These are phyloP conservation scores for Scomberomorus guttatus DNA, from an alignment of 2,797 vertebrate genomes.

Conservation along the genomic window DNA sequence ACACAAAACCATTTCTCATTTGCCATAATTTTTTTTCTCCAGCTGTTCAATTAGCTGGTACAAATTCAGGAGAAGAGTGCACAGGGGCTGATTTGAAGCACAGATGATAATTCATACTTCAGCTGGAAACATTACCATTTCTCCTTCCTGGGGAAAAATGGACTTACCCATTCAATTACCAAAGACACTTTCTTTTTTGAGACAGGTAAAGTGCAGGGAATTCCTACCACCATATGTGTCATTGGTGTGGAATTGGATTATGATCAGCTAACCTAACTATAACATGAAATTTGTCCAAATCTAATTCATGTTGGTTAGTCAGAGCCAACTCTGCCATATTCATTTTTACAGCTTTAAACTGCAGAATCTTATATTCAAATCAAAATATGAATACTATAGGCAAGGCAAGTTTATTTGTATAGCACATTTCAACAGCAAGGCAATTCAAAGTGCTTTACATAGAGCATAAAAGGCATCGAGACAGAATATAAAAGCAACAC, in stretches of 20 bases:
- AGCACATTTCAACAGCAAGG: no score
- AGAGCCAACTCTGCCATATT: not conserved
- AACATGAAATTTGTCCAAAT: slow-evolving; percentile 15
- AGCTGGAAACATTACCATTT: slow-evolving; percentile 59
- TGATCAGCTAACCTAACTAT: slow-evolving; percentile 19
- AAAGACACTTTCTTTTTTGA: slow-evolving; percentile 30
- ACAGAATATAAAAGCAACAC: no score
- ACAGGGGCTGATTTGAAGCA: slow-evolving; percentile 55
- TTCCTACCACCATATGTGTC: not conserved
- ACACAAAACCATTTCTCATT: slow-evolving; percentile 69
- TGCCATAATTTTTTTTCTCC: slow-evolving; percentile 47
- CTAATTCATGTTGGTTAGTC: not conserved
- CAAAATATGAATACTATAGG: no score
- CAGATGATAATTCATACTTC: slow-evolving; percentile 61
- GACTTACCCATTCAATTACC: slow-evolving; percentile 58
- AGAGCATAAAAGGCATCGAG: no score
- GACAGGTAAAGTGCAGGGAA: slow-evolving; percentile 25
- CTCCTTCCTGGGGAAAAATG: slow-evolving; percentile 48
- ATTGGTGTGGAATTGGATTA: slow-evolving; percentile 15
- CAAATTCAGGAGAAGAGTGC: slow-evolving; percentile 53
- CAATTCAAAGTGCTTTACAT: no score
- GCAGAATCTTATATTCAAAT: not conserved
- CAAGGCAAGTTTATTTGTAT: no score
- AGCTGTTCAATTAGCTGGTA: slow-evolving; percentile 59
- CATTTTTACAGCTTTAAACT: not conserved